Evolutionary conservation across 2,888 invertebrate species (phyloP).

Genomic region (Tortrix viridana): DNA sequence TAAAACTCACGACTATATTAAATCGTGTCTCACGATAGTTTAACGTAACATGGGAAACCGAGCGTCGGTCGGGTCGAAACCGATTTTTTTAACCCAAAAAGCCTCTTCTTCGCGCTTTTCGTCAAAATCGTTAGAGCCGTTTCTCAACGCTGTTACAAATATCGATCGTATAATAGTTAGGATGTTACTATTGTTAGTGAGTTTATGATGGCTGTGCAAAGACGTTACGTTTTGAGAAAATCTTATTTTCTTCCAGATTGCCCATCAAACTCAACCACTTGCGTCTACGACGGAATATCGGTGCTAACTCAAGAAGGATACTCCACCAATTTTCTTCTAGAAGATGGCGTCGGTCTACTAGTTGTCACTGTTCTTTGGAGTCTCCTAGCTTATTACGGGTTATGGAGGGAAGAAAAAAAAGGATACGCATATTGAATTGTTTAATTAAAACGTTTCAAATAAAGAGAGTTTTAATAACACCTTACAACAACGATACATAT

Average conservation of each 20-base stretch:
- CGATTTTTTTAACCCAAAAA: too few species aligned
- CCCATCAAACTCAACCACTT: conserved; percentile 58
- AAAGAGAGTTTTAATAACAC: conserved; percentile 19
- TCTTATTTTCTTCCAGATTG: conserved; percentile 60
- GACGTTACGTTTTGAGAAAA: conserved; percentile 6
- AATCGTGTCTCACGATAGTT: too few species aligned
- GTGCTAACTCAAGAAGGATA: conserved; percentile 70
- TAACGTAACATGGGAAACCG: too few species aligned
- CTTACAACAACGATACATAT: conserved; percentile 38
- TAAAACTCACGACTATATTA: too few species aligned
- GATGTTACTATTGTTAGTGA: too few species aligned
- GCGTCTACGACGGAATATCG: conserved; percentile 62
- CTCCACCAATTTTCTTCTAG: conserved; percentile 57
- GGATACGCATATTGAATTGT: conserved; percentile 69
- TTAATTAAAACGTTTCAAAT: conserved; percentile 25
- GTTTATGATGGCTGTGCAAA: neutral
- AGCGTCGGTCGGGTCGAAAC: too few species aligned
- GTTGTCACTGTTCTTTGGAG: conserved; percentile 64
- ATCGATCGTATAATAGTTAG: too few species aligned
- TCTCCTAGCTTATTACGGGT: conserved; percentile 63
- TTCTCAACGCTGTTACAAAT: too few species aligned
- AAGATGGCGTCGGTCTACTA: conserved; percentile 63
- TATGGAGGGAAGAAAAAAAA: conserved; percentile 71
- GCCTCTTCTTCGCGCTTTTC: too few species aligned
- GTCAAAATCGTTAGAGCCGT: too few species aligned